Evolutionary conservation across 2,888 invertebrate genomes (phyloP).

Genomic region (Antheraea yamamai): DNA sequence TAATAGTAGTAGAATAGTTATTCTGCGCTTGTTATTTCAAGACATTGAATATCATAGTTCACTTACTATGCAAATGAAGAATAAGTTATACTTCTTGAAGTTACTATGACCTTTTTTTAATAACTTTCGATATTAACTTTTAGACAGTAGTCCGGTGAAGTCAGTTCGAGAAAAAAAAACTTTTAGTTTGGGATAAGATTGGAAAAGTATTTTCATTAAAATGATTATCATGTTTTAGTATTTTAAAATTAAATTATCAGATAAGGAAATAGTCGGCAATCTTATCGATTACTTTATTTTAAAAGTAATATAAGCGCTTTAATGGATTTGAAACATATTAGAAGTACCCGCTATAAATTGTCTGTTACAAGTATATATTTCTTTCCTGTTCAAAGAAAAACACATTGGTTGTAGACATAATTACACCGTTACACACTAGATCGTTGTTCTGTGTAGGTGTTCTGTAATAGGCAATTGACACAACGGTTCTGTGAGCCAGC

Average conservation of each 20-base stretch:
- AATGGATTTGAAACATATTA: not conserved
- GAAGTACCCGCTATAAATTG: not conserved
- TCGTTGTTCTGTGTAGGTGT: constrained; percentile 34
- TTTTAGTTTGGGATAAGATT: too few species aligned
- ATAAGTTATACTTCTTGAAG: not conserved
- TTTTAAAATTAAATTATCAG: too few species aligned
- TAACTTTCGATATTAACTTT: not conserved
- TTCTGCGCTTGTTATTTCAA: not conserved
- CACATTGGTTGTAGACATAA: not conserved
- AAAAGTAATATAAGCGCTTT: not conserved
- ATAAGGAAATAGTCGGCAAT: too few species aligned
- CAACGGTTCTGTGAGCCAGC: constrained; percentile 46
- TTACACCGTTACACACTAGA: constrained; percentile 24
- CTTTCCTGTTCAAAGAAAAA: not conserved
- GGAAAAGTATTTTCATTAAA: too few species aligned
- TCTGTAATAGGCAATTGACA: constrained; percentile 43
- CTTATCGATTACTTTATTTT: not conserved
- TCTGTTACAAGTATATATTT: not conserved
- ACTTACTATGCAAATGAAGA: not conserved
- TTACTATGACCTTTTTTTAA: not conserved
- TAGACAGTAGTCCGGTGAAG: too few species aligned
- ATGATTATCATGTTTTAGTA: too few species aligned
- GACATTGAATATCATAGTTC: not conserved
- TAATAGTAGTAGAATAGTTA: not conserved
- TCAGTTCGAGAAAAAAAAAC: too few species aligned